Percentiles rank a stretch among this genome's conserved stretches.
phyloP scores from a whole-genome alignment of 2,113 vertebrate species.

The Rhabdomys dilectus region DNA sequence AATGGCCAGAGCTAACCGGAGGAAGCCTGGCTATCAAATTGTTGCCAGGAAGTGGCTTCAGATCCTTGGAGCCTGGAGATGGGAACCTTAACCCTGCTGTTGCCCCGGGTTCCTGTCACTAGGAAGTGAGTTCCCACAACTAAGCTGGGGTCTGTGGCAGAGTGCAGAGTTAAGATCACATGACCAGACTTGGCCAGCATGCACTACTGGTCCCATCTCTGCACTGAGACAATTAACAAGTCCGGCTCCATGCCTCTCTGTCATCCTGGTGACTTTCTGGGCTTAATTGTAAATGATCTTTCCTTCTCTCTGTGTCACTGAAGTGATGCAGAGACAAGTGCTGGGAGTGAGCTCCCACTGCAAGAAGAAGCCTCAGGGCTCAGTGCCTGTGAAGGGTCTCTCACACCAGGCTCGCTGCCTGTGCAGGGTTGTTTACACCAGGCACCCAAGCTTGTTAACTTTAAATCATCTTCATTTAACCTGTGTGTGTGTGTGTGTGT shows the following conservation, averaged over 20 bases:
- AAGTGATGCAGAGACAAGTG: background rate
- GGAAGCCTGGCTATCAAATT: slow-evolving; percentile 68
- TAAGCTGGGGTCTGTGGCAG: slow-evolving; percentile 66
- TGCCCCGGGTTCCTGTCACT: slow-evolving; percentile 48
- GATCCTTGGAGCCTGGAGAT: slow-evolving; percentile 67
- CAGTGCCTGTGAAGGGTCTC: background rate
- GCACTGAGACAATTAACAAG: slow-evolving; percentile 76
- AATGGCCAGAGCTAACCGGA: slow-evolving; percentile 72
- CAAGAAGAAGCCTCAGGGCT: background rate
- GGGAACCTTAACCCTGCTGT: slow-evolving; percentile 68
- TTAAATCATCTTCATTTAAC: slow-evolving; percentile 84
- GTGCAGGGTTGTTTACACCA: background rate
- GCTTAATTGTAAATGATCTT: slow-evolving; percentile 80
- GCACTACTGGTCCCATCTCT: background rate
- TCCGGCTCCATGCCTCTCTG: slow-evolving; percentile 37
- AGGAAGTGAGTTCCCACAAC: slow-evolving; percentile 46
- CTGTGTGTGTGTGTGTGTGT: slow-evolving; percentile 74
- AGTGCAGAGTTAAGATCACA: slow-evolving; percentile 73
- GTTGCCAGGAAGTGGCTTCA: slow-evolving; percentile 78
- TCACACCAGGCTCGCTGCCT: background rate
- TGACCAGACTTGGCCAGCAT: background rate
- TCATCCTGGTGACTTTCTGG: slow-evolving; percentile 66
- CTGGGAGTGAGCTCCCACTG: slow-evolving; percentile 57
- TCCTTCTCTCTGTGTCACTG: slow-evolving; percentile 59
- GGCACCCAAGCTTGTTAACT: slow-evolving; percentile 81